Evolutionary conservation across 2,888 invertebrate species (phyloP).

Genomic region (Halocaridina rubra): DNA sequence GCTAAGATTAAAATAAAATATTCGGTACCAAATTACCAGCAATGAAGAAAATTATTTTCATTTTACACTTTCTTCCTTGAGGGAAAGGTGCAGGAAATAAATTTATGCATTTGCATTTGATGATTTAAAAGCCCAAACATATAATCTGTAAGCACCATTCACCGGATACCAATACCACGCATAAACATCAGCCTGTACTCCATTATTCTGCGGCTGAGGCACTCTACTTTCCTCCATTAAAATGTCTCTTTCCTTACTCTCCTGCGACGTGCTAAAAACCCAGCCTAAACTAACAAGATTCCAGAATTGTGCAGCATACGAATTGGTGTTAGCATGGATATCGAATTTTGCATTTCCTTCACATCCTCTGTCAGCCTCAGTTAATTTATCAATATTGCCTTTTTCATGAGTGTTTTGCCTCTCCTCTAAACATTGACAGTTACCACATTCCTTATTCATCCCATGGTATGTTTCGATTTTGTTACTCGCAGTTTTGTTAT

Average conservation of each 20-base stretch:
- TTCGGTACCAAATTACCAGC: too few relatives aligned
- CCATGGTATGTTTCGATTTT: neutral
- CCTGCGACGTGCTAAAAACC: constrained; percentile 1
- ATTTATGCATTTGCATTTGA: constrained; percentile 26
- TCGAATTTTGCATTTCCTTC: neutral
- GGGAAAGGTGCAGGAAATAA: too few relatives aligned
- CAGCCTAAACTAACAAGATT: constrained; percentile 28
- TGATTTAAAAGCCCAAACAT: constrained; percentile 32
- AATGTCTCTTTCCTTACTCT: neutral
- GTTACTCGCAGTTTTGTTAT: neutral
- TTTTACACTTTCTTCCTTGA: too few relatives aligned
- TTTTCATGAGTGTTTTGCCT: neutral
- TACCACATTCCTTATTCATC: neutral
- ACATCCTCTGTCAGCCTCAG: neutral
- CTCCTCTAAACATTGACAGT: neutral
- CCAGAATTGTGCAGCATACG: constrained; percentile 13
- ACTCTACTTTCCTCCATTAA: neutral
- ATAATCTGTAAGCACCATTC: constrained; percentile 23
- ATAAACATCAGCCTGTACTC: neutral
- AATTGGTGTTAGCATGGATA: neutral
- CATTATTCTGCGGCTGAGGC: neutral
- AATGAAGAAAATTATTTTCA: too few relatives aligned
- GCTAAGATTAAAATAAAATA: too few relatives aligned
- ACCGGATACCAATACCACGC: constrained; percentile 53
- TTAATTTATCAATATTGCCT: neutral